Base-by-base conservation (phyloP, 2,797 vertebrate species). In the Semotilus atromaculatus region DNA sequence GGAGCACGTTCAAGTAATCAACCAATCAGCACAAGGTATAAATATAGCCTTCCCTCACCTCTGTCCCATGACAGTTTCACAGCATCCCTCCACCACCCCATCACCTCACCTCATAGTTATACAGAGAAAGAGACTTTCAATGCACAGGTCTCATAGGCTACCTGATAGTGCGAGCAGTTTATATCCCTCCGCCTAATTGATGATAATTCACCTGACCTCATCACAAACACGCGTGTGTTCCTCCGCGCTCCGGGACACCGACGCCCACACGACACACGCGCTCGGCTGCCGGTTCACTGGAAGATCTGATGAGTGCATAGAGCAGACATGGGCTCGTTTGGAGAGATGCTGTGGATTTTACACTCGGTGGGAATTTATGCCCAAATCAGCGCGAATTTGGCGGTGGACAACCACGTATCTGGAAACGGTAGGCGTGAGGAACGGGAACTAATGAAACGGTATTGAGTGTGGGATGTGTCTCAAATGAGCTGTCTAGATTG, bases 311-410 rank as follows among this genome's bases (percentile, higher is more conserved):
- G 71, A 72, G 66, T 76, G 64, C 21, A 70, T n/a, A 83, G 53
- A 45, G 40, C n/a, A 45, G 83, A 89, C 84, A 96, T 96, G 96
- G 94, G 94, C 89, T 93, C 92, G 90, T 93, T 96, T 84, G 94
- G 93, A 85, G 93, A 93, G 91, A 90, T 95, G 64, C 88, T 96
- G 86, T 93, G 96, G 94, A 92, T 97, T 88, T 92, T 96, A 90
- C 96, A 96, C 87, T 97, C 91, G 91, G 92, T 93, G 90, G 96
- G 96, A 95, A 95, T 97, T 95, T 96, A 95, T 92, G 85, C 96
- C 91, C 96, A 97, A 95, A 94, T 96, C 94, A 95, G 92, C 90
- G 93, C 93, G 86, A 88, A 93, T 82, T 91, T 89, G 51, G 94
- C 95, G 85, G 93, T 95, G 95, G 95, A 96, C 88, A 94, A 95